Evolutionary conservation across 2,888 invertebrate genomes (phyloP), one percentile per base, ranked within the genome.

Genomic region (Unio delphinus): DNA sequence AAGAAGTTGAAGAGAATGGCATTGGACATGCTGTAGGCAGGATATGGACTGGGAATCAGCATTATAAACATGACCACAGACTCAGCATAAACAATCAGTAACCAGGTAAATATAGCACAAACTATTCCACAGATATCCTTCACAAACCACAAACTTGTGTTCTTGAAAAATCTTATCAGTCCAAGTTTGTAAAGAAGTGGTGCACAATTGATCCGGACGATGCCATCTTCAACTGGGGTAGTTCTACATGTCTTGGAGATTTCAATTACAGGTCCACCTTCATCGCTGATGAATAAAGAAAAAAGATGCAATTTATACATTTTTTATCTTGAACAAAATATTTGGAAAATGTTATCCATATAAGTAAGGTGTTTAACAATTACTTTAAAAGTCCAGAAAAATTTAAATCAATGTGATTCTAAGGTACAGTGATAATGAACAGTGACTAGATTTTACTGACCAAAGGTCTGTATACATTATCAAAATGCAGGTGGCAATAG

Each of bases 61-160:
- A 96, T 95, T 88, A 94, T 92, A 84, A 95, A 86, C 74, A 87
- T 92, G 72, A 96, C 94, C 72, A 95, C 96, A 91, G 95, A 96
- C 90, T 96, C 95, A 26, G 96, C 95, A 89, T 96, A 96, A 83
- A 95, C 92, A 64, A 96, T 93, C 65, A 95, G 94, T 66, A 93
- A 89, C 90, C 96, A 96, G 60, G 96, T 95, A 80, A 96, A 92
- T 74, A 95, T 89, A 74, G 95, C 93, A 90, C 96, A 96, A 73
- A 94, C 92, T 82, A 96, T 93, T 79, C 96, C 96, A 90, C 96
- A 96, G 68, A 95, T 95, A 92, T 96, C 96, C 86, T 92, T 93
- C 71, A 95, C 93, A 89, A 95, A 94, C 93, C 94, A 94, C 80
- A 91, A 70, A 67, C 79, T 69, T 2, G 80, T 75, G 58, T 74